phyloP scores from a whole-genome alignment of 2,113 vertebrate species.

The Hylia prasina region DNA sequence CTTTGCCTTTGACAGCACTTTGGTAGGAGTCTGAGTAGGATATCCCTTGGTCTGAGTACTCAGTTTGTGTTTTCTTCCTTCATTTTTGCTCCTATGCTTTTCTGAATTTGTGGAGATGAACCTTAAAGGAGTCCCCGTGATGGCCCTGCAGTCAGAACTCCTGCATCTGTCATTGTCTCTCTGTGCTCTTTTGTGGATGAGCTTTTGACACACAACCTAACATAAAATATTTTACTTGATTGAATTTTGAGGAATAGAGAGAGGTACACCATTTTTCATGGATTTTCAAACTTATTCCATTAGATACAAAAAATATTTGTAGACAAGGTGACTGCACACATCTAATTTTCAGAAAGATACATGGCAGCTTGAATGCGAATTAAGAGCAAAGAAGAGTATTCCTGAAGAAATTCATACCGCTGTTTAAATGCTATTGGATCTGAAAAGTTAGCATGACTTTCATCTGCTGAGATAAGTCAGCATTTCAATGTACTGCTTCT shows the following conservation, averaged over 20 bases:
- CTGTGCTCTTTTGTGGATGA: not conserved
- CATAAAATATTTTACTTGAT: not conserved
- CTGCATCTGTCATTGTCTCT: not conserved
- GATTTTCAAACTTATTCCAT: not conserved
- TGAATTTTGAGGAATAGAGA: not conserved
- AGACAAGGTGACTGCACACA: not conserved
- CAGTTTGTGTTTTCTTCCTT: not conserved
- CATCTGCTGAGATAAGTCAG: not conserved
- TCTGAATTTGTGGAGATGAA: not conserved
- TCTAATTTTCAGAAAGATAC: not conserved
- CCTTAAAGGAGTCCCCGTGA: not conserved
- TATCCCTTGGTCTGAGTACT: not conserved
- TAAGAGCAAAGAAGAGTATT: not conserved
- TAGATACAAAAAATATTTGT: not conserved
- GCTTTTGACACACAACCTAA: not conserved
- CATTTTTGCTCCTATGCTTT: rapidly evolving
- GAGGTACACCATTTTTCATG: not conserved
- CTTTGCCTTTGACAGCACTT: not conserved
- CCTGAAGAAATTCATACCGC: not conserved
- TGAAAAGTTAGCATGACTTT: not conserved
- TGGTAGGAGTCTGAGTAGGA: not conserved
- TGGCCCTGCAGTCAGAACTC: not conserved
- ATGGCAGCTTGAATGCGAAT: not conserved
- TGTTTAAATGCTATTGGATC: not conserved
- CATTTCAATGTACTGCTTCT: not conserved